Conservation (phyloP, 2,113 vertebrate genomes). For the Pholis gunnellus region DNA sequence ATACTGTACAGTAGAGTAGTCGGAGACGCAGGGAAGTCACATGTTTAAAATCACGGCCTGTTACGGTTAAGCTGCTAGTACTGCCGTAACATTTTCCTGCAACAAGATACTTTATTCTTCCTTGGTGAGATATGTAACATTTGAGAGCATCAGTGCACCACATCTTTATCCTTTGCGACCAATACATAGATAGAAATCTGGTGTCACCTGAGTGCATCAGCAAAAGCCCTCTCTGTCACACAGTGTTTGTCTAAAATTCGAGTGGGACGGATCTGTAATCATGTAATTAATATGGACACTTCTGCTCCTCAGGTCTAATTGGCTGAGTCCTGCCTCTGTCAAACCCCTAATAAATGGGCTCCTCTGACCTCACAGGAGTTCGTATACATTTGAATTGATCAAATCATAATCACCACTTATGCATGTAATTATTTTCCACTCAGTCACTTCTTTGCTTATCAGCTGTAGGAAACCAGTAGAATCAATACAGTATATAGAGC, state of each 20-base stretch:
- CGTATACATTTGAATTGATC: constrained; percentile 23
- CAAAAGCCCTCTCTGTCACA: constrained; percentile 2
- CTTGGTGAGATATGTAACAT: neutral
- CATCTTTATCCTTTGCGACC: neutral
- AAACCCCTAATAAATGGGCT: constrained; percentile 39
- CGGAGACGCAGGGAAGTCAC: constrained; percentile 1
- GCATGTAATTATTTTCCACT: constrained; percentile 13
- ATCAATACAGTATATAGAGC: neutral
- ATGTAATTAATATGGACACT: constrained; percentile 39
- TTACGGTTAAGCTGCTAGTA: neutral
- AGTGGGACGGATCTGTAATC: constrained; percentile 43
- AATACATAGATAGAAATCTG: neutral
- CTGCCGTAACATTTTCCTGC: neutral
- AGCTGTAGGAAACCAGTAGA: neutral
- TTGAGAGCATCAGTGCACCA: neutral
- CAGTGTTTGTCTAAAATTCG: constrained; percentile 16
- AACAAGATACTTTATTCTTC: neutral
- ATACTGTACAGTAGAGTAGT: constrained; percentile 22
- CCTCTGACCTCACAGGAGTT: constrained; percentile 31
- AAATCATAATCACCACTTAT: constrained; percentile 22
- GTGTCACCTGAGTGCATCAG: constrained; percentile 10
- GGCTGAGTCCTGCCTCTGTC: constrained; percentile 37
- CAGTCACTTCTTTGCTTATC: neutral
- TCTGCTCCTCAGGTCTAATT: constrained; percentile 38
- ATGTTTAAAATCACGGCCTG: neutral